A percentile compares a stretch with the other conserved stretches of the same genome.
These are phyloP conservation scores for Pseudotriccus pelzelni DNA, from an alignment of 2,797 vertebrate species.

Conservation along the genomic window DNA sequence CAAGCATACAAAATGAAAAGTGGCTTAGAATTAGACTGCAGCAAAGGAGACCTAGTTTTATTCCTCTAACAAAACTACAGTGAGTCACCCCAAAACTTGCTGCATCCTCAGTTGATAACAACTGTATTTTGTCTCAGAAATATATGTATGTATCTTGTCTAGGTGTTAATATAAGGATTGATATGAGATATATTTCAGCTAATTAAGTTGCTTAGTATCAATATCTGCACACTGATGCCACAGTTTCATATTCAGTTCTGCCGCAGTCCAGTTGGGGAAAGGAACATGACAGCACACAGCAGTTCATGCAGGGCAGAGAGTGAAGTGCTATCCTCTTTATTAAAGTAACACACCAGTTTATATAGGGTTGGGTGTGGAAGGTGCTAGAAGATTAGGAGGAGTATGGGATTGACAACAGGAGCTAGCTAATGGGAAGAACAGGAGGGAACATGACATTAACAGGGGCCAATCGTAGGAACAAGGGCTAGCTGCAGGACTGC, in stretches of 20 bases:
- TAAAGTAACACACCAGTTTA: too few relatives aligned
- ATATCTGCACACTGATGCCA: neutral
- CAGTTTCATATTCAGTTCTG: neutral
- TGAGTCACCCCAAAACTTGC: neutral
- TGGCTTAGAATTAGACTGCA: neutral
- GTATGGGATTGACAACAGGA: too few relatives aligned
- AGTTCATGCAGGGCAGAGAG: too few relatives aligned
- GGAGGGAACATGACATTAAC: too few relatives aligned
- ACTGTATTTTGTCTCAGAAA: neutral
- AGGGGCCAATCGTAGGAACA: too few relatives aligned
- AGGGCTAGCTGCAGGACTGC: too few relatives aligned
- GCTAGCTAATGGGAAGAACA: too few relatives aligned
- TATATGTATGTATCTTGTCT: neutral
- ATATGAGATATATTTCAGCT: neutral
- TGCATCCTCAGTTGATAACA: neutral
- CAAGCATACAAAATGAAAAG: neutral
- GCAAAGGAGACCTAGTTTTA: neutral
- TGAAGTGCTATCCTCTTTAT: too few relatives aligned
- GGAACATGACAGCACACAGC: too few relatives aligned
- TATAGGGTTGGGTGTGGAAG: too few relatives aligned
- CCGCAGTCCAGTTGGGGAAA: too few relatives aligned
- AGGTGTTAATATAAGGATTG: neutral
- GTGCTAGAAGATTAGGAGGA: too few relatives aligned
- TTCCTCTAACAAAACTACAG: neutral
- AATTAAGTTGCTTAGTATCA: neutral